These are phyloP conservation scores for Morpho achilles DNA, from an alignment of 2,888 invertebrate genomes.

Conservation along the genomic window DNA sequence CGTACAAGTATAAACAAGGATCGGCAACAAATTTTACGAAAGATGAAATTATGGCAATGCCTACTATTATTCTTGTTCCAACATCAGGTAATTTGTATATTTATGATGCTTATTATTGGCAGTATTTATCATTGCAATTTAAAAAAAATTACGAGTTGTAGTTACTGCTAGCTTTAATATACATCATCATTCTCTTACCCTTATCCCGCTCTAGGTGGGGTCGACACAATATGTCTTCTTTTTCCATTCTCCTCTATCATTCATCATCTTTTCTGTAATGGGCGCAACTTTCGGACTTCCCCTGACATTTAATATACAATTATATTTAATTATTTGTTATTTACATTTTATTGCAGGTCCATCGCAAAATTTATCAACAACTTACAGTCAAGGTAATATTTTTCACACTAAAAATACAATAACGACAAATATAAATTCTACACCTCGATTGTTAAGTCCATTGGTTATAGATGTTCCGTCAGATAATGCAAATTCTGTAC, in stretches of 20 bases:
- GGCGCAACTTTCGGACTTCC: too few relatives aligned
- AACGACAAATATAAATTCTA: slow-evolving; percentile 24
- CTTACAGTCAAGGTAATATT: slow-evolving; percentile 31
- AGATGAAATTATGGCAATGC: slow-evolving; percentile 77
- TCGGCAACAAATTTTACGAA: slow-evolving; percentile 44
- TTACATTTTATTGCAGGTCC: slow-evolving; percentile 32
- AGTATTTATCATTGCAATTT: too few relatives aligned
- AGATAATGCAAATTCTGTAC: slow-evolving; percentile 1
- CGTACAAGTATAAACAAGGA: slow-evolving; percentile 43
- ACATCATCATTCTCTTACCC: too few relatives aligned
- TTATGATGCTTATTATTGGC: background rate
- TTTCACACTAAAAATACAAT: slow-evolving; percentile 29
- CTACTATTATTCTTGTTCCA: slow-evolving; percentile 67
- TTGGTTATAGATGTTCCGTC: slow-evolving; percentile 29
- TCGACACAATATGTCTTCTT: too few relatives aligned
- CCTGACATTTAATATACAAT: too few relatives aligned
- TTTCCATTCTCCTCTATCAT: too few relatives aligned
- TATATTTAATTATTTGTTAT: background rate
- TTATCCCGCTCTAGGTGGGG: too few relatives aligned
- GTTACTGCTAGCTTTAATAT: background rate
- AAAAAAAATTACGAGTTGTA: too few relatives aligned
- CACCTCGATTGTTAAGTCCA: slow-evolving; percentile 22
- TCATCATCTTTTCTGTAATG: too few relatives aligned
- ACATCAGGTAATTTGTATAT: slow-evolving; percentile 46
- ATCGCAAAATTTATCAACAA: slow-evolving; percentile 30